These are phyloP conservation scores for Scartelaos histophorus DNA, from an alignment of 2,113 vertebrate species.

Conservation along the genomic window DNA sequence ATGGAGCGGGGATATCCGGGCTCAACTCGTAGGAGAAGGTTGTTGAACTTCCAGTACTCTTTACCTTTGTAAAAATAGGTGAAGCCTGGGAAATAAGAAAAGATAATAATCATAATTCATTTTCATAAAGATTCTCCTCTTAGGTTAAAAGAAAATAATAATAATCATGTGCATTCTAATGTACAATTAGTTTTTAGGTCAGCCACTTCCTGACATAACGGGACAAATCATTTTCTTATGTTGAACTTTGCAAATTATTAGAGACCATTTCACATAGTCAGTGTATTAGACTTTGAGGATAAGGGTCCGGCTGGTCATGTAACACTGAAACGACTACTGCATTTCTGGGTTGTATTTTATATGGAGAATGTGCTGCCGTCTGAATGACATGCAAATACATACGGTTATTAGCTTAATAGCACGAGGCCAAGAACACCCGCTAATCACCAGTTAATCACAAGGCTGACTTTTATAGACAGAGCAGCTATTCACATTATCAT, in stretches of 20 bases:
- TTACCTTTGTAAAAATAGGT: constrained; percentile 99
- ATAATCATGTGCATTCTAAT: not conserved
- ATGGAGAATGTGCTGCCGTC: not conserved
- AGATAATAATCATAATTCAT: not conserved
- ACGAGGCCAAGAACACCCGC: not conserved
- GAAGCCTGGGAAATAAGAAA: constrained; percentile 79
- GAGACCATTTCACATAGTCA: not conserved
- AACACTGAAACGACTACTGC: not conserved
- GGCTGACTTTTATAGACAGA: constrained; percentile 1
- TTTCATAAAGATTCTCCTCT: not conserved
- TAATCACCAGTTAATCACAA: constrained; percentile 12
- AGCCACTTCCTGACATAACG: not conserved
- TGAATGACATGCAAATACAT: not conserved
- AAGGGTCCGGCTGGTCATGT: not conserved
- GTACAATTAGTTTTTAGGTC: not conserved
- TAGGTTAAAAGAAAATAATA: not conserved
- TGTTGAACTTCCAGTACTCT: constrained; percentile 99
- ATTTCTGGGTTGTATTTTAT: not conserved
- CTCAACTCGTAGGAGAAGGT: constrained; percentile 93
- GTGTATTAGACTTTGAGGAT: not conserved
- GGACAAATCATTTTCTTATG: not conserved
- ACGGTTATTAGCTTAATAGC: not conserved
- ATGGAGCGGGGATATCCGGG: constrained; percentile 94
- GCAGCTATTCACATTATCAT: constrained; percentile 3
- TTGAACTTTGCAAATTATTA: not conserved